Evolutionary conservation across 1,140 invertebrate species (phyloP).

Genomic region (Drosophila hydei): DNA sequence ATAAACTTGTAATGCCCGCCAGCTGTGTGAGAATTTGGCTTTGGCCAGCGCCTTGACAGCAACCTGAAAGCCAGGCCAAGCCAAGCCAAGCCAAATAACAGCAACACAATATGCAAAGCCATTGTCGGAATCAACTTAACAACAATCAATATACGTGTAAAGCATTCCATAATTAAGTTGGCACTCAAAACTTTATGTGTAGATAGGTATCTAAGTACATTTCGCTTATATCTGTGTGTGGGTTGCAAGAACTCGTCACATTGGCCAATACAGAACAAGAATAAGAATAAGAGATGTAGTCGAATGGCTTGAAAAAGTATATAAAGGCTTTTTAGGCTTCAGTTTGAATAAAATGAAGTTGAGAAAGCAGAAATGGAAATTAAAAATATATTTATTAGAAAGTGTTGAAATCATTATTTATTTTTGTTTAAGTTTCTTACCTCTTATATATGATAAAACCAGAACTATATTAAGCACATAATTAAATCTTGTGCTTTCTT

Average conservation of each 20-base stretch:
- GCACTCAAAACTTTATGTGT: slow-evolving; percentile 9
- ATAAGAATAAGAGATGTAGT: too few relatives aligned
- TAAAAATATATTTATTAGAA: too few relatives aligned
- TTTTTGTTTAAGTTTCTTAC: too few relatives aligned
- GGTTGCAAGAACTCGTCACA: background rate
- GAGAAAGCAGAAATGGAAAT: too few relatives aligned
- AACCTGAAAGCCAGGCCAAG: slow-evolving; percentile 26
- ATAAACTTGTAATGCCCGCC: slow-evolving; percentile 53
- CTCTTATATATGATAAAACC: too few relatives aligned
- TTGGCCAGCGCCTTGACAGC: slow-evolving; percentile 41
- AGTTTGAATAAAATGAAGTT: too few relatives aligned
- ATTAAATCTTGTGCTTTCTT: too few relatives aligned
- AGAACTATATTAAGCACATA: too few relatives aligned
- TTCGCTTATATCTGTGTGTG: background rate
- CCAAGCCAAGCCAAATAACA: background rate
- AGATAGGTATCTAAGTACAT: background rate
- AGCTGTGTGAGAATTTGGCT: slow-evolving; percentile 49
- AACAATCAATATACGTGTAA: slow-evolving; percentile 15
- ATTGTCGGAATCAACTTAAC: slow-evolving; percentile 29
- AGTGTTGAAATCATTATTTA: too few relatives aligned
- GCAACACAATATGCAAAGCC: background rate
- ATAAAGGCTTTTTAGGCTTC: too few relatives aligned
- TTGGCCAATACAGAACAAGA: too few relatives aligned
- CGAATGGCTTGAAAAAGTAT: too few relatives aligned
- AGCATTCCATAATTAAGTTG: slow-evolving; percentile 40